phyloP scores from a whole-genome alignment of 2,797 vertebrate species.

The Megaceryle alcyon region DNA sequence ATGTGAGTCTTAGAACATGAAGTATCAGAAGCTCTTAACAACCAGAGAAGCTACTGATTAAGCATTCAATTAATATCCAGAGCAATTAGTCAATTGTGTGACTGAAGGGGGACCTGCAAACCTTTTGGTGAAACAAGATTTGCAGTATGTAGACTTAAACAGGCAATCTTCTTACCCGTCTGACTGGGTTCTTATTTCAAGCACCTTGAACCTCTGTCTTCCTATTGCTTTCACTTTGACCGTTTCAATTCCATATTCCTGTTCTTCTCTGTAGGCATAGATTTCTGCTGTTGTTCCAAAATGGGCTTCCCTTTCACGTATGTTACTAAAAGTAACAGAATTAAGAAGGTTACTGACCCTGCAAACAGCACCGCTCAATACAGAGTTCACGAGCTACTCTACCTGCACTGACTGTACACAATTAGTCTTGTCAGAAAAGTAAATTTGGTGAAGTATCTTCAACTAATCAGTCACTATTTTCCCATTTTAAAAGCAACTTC shows the following conservation, averaged over 20 bases:
- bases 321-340: constrained; percentile 58
- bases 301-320: constrained; percentile 80
- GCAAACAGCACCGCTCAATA: not conserved
- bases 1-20: not conserved
- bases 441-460: not conserved
- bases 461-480: not conserved
- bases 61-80: not conserved
- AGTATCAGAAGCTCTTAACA: not conserved
- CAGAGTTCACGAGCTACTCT: not conserved
- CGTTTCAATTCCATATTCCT: constrained; percentile 95
- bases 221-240: constrained; percentile 98
- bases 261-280: constrained; percentile 95
- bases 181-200: constrained; percentile 94
- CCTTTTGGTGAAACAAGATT: not conserved
- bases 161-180: constrained; percentile 86
- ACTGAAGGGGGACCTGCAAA: not conserved
- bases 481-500: not conserved
- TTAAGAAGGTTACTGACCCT: not conserved
- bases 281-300: constrained; percentile 99
- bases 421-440: not conserved
- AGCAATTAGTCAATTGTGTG: not conserved
- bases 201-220: constrained; percentile 95
- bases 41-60: not conserved
- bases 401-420: not conserved
- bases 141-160: not conserved